Evolutionary conservation across 2,888 invertebrate species (phyloP).

Genomic region (Catotricha subobsoleta): DNA sequence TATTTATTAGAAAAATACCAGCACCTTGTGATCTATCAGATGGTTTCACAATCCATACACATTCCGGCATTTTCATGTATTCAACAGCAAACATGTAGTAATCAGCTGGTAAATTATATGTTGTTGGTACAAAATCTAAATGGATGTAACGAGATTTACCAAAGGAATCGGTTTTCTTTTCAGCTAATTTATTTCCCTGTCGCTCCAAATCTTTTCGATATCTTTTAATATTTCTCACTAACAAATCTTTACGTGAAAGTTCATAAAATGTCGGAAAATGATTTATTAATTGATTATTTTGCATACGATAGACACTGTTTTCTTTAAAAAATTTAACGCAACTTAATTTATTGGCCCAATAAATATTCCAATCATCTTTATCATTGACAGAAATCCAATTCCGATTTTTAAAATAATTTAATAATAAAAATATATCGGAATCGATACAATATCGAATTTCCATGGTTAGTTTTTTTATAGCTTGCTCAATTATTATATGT

Average conservation of each 20-base stretch:
- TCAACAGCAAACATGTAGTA: slow-evolving; percentile 96
- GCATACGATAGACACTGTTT: slow-evolving; percentile 80
- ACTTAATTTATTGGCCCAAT: slow-evolving; percentile 87
- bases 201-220: slow-evolving; percentile 85
- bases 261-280: slow-evolving; percentile 96
- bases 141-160: slow-evolving; percentile 60
- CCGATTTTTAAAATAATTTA: slow-evolving; percentile 79
- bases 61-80: slow-evolving; percentile 81
- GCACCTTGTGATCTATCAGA: slow-evolving; percentile 58
- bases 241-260: slow-evolving; percentile 82
- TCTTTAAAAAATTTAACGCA: slow-evolving; percentile 80
- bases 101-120: slow-evolving; percentile 85
- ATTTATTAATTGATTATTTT: slow-evolving; percentile 88
- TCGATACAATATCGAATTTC: slow-evolving; percentile 28
- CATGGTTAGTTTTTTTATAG: no score
- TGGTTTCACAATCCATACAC: slow-evolving; percentile 97
- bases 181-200: slow-evolving; percentile 72
- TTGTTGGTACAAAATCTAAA: slow-evolving; percentile 83
- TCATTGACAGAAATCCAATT: slow-evolving; percentile 70
- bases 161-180: slow-evolving; percentile 38
- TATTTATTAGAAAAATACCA: slow-evolving; percentile 92
- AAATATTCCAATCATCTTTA: slow-evolving; percentile 91
- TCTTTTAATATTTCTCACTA: slow-evolving; percentile 90
- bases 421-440: slow-evolving; percentile 81
- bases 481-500: no score